Evolutionary conservation across 2,797 vertebrate genomes (phyloP), one percentile per base, ranked within the genome.

Genomic region (Pitangus sulphuratus): DNA sequence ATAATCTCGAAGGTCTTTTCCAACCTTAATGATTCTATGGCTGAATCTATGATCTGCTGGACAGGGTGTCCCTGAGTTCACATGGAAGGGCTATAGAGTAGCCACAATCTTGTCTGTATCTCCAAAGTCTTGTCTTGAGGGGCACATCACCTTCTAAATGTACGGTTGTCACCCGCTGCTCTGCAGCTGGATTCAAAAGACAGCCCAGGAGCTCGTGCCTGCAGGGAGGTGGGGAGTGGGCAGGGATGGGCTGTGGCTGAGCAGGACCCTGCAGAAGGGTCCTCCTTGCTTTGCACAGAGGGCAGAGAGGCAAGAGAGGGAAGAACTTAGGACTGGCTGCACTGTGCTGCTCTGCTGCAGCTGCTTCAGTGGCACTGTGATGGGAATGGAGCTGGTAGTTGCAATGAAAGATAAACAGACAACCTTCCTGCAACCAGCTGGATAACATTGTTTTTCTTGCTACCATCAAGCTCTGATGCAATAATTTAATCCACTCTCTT

Each of bases 401-500:
- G 64, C 77, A 68, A 48, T 62, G 57, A 61, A 58, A 50, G 51
- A 51, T 84, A 57, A 84, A 42, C 42, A 84, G 26, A 50, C 13
- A 71, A 35, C 58, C 78, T 91, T 39, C 45, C 84, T 30, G 54
- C 42, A 76, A 47, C 81, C 83, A 76, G 35, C 53, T 83, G 68
- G 66, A 61, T 72, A 71, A 47, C 44, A 40, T 22, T 75, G 47
- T 86, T 90, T 94, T 65, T 48, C 80, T 88, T 72, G 68, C 47
- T 42, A 39, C 70, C 84, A 72, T 51, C 58, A 85, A 93, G 83
- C 62, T 82, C 51, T 51, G 39, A 93, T 66, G 60, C 76, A 94
- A 91, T 40, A 54, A 72, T 75, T 96, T 91, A 95, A 88, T 48
- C 62, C 45, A 65, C 71, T 64, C 51, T 28, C 51, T 80, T 65